These are phyloP conservation scores for Mixornis gularis DNA, from an alignment of 2,113 vertebrate species.

Conservation along the genomic window DNA sequence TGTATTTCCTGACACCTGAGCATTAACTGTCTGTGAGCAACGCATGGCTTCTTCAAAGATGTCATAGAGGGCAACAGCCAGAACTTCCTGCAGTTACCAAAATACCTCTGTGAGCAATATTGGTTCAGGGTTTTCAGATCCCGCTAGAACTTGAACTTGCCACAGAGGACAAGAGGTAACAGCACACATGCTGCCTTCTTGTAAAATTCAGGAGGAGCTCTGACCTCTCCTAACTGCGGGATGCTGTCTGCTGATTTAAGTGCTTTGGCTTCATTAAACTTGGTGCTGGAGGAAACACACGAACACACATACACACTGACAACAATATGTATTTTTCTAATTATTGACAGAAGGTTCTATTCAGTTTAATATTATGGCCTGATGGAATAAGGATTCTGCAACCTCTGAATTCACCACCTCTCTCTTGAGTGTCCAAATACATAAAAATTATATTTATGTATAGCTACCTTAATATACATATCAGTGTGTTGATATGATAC, in stretches of 20 bases:
- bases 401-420: not conserved
- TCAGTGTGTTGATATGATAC: not conserved
- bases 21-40: not conserved
- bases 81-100: constrained; percentile 47
- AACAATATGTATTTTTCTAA: not conserved
- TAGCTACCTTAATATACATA: accelerated
- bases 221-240: constrained; percentile 28
- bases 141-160: constrained; percentile 29
- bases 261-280: not conserved
- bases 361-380: not conserved
- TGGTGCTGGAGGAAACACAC: not conserved
- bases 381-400: not conserved
- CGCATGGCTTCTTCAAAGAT: constrained; percentile 9
- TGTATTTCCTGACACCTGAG: constrained; percentile 49
- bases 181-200: constrained; percentile 6
- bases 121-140: constrained; percentile 12
- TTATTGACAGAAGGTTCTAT: not conserved
- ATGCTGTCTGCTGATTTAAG: constrained; percentile 21
- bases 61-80: constrained; percentile 42
- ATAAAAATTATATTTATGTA: not conserved
- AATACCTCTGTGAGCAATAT: constrained; percentile 14
- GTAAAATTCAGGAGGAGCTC: constrained; percentile 30
- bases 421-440: not conserved
- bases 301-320: not conserved
- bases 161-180: constrained; percentile 47